A percentile compares a stretch with the other conserved stretches of the same genome.
These are phyloP conservation scores for Scelioninae gen. 1 DNA, from an alignment of 2,888 invertebrate species.

Conservation along the genomic window DNA sequence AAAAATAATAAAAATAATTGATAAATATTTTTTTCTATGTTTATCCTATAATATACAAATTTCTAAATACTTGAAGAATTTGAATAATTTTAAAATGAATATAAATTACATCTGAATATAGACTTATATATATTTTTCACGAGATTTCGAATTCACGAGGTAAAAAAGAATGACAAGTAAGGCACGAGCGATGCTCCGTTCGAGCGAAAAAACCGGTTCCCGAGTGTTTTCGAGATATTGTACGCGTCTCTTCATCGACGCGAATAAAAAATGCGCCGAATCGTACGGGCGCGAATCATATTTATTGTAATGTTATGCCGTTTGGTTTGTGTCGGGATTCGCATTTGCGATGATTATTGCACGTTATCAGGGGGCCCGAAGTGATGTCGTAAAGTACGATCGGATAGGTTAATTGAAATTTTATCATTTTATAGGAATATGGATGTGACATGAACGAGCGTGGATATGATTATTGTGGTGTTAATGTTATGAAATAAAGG, in stretches of 20 bases:
- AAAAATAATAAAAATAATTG: too few relatives aligned
- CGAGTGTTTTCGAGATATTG: constrained; percentile 60
- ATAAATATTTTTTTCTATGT: too few relatives aligned
- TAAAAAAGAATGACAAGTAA: constrained; percentile 49
- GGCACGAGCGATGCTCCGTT: constrained; percentile 24
- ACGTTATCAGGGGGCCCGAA: constrained; percentile 39
- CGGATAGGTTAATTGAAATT: constrained; percentile 61
- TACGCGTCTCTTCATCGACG: constrained; percentile 54
- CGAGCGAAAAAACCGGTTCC: constrained; percentile 61
- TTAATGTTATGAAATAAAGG: constrained; percentile 58
- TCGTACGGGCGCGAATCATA: constrained; percentile 64
- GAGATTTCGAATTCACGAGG: constrained; percentile 37
- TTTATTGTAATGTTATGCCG: constrained; percentile 62
- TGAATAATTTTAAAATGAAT: too few relatives aligned
- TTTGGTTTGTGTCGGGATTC: constrained; percentile 48
- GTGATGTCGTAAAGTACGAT: constrained; percentile 47
- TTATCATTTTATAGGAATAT: constrained; percentile 65
- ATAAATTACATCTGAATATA: too few relatives aligned
- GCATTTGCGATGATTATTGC: constrained; percentile 59
- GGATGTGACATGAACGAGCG: constrained; percentile 52
- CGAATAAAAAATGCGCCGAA: constrained; percentile 59
- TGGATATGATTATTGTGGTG: constrained; percentile 62
- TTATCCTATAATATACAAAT: too few relatives aligned
- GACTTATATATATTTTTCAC: constrained; percentile 14
- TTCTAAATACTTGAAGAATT: too few relatives aligned